Conservation (phyloP, 2,797 vertebrate species). For the Geotria australis region DNA sequence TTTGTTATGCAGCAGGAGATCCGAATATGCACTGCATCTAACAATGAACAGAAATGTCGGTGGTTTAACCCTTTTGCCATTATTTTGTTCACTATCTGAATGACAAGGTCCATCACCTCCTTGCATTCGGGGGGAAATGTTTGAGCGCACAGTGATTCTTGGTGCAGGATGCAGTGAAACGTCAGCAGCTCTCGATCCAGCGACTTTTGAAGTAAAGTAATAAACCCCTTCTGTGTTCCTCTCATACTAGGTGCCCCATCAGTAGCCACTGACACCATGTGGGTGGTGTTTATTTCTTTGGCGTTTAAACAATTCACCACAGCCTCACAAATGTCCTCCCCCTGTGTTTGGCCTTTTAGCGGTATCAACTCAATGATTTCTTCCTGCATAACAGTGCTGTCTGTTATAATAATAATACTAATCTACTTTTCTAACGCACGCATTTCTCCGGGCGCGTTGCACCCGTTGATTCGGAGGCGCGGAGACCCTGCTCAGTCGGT, state of each 20-base stretch:
- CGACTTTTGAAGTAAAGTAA: background rate
- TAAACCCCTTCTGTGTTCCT: no score
- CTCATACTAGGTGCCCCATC: conserved; percentile 1
- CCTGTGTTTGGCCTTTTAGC: conserved; percentile 5
- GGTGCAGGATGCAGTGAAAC: conserved; percentile 6
- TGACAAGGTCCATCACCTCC: conserved; percentile 1
- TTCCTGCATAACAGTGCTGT: background rate
- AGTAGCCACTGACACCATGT: conserved; percentile 3
- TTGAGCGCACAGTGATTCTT: conserved; percentile 5
- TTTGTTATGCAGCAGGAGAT: conserved; percentile 1
- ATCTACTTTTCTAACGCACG: no score
- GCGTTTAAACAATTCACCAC: conserved; percentile 3
- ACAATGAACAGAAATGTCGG: conserved; percentile 3
- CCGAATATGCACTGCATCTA: conserved; percentile 3
- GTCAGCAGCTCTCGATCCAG: conserved; percentile 2
- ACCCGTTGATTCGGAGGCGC: no score
- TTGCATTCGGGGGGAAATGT: conserved; percentile 2
- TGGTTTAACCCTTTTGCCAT: conserved; percentile 4
- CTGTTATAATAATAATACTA: no score
- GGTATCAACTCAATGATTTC: conserved; percentile 4
- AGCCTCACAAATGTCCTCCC: conserved; percentile 5
- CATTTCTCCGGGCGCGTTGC: no score
- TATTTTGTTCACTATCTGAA: conserved; percentile 2
- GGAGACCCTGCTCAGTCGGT: no score
- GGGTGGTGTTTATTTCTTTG: conserved; percentile 5